phyloP scores from a whole-genome alignment of 2,797 vertebrate genomes.

The Sebastes alutus region DNA sequence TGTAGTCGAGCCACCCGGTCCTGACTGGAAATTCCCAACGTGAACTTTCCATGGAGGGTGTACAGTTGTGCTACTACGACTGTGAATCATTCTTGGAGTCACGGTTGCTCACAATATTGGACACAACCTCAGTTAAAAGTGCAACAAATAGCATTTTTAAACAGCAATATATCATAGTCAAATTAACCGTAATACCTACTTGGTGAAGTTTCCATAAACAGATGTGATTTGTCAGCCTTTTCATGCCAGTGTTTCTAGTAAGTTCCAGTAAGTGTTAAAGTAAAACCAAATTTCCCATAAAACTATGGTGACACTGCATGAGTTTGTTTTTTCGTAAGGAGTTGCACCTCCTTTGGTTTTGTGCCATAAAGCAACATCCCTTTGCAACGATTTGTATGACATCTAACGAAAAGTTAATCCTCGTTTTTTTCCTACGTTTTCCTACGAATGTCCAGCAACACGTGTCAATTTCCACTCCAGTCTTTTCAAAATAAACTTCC shows the following conservation, averaged over 20 bases:
- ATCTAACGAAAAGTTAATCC: too few species aligned
- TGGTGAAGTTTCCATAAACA: conserved; percentile 45
- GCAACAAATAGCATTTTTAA: conserved; percentile 37
- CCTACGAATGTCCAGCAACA: too few species aligned
- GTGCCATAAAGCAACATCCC: background rate
- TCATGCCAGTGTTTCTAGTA: conserved; percentile 4
- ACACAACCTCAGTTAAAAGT: conserved; percentile 25
- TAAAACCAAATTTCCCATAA: conserved; percentile 18
- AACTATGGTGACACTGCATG: background rate
- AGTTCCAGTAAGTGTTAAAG: background rate
- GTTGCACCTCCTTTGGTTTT: conserved; percentile 33
- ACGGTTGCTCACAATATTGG: conserved; percentile 23
- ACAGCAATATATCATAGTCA: conserved; percentile 34
- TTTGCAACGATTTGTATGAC: background rate
- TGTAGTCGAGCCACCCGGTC: conserved; percentile 43
- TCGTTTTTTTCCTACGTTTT: too few species aligned
- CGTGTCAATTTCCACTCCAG: too few species aligned
- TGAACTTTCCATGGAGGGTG: conserved; percentile 66
- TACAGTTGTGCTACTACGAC: conserved; percentile 21
- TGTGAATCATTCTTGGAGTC: conserved; percentile 48
- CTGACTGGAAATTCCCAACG: conserved; percentile 67
- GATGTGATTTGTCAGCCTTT: background rate
- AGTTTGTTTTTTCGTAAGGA: conserved; percentile 19
- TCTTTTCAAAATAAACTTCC: too few species aligned
- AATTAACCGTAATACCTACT: conserved; percentile 28